Evolutionary conservation across 2,888 invertebrate genomes (phyloP).

Genomic region (Caenorhabditis afra): DNA sequence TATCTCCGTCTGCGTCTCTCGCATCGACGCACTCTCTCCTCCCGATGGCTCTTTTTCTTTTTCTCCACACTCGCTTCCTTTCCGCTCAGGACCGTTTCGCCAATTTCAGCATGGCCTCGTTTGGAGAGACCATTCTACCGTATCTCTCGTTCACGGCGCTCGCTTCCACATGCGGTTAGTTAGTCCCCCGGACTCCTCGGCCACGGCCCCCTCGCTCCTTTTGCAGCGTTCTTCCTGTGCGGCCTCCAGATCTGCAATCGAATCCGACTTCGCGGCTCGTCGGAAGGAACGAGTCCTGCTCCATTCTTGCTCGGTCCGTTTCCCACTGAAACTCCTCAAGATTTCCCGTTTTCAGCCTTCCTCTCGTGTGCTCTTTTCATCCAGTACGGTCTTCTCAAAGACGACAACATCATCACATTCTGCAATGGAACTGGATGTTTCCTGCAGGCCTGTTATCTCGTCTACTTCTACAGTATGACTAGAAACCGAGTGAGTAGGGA

Average conservation of each 20-base stretch:
- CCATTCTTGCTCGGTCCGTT: conserved; percentile 60
- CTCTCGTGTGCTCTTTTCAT: conserved; percentile 88
- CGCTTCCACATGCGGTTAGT: conserved; percentile 71
- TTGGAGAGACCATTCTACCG: conserved; percentile 57
- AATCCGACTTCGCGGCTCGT: conserved; percentile 69
- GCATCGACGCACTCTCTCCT: conserved; percentile 2
- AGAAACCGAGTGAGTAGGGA: conserved; percentile 69
- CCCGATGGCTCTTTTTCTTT: conserved; percentile 10
- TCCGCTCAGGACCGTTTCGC: no score
- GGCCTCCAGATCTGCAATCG: conserved; percentile 76
- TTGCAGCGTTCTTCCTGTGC: conserved; percentile 72
- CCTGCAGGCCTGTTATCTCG: conserved; percentile 87
- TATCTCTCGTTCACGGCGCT: conserved; percentile 75
- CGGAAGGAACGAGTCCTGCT: conserved; percentile 76
- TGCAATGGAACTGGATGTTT: conserved; percentile 88
- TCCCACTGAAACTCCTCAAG: no score
- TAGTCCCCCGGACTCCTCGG: neutral
- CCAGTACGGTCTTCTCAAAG: conserved; percentile 87
- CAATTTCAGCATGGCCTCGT: conserved; percentile 10
- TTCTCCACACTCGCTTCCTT: neutral
- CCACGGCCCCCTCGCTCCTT: no score
- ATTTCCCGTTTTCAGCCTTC: conserved; percentile 60
- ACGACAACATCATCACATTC: conserved; percentile 80
- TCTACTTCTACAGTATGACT: conserved; percentile 87
- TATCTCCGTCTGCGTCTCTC: conserved; percentile 31